phyloP scores from a whole-genome alignment of 2,113 vertebrate species.

The Mus spicilegus region DNA sequence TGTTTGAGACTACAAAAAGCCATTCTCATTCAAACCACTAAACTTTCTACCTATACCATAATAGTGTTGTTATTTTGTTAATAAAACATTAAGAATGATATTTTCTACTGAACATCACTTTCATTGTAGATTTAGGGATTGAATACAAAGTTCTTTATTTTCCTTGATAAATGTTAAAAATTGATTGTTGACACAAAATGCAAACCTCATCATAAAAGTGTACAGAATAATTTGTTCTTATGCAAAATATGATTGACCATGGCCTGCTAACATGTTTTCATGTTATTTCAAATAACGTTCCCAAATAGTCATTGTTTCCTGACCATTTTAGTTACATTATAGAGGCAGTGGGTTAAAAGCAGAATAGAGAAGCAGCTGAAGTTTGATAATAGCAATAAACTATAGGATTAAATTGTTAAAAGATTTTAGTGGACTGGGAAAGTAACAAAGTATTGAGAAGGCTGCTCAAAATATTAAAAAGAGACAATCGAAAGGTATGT shows the following conservation, averaged over 20 bases:
- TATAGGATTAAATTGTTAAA: too few relatives aligned
- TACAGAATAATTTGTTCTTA: not conserved
- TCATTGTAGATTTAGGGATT: not conserved
- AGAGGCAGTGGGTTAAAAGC: not conserved
- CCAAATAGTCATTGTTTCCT: not conserved
- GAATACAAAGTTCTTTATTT: not conserved
- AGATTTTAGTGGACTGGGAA: too few relatives aligned
- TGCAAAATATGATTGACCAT: not conserved
- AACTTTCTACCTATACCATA: not conserved
- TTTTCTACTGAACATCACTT: not conserved
- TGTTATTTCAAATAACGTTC: not conserved
- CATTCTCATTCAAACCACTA: not conserved
- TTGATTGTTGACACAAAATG: not conserved
- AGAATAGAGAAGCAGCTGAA: not conserved
- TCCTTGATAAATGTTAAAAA: not conserved
- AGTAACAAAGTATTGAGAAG: too few relatives aligned
- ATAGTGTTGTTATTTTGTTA: not conserved
- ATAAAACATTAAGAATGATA: not conserved
- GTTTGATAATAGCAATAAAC: not conserved
- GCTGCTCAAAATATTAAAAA: too few relatives aligned
- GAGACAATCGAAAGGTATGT: too few relatives aligned
- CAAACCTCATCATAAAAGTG: not conserved
- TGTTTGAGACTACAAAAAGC: not conserved
- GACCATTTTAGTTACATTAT: not conserved
- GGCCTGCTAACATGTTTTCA: not conserved